Conservation (phyloP, 2,113 vertebrate genomes). For the Grantiella picta region DNA sequence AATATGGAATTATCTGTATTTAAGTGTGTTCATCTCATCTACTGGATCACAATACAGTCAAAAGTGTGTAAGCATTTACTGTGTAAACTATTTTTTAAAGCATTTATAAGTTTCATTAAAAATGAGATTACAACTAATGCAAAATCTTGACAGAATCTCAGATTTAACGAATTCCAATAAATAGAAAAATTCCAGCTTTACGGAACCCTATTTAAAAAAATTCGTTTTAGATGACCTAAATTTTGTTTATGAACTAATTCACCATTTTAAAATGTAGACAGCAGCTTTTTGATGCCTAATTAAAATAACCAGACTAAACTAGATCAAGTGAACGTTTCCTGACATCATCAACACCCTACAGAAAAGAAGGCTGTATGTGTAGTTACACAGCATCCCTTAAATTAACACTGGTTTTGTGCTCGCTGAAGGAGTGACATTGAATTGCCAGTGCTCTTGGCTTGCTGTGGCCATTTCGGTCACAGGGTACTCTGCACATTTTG, state of each 20-base stretch:
- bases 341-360: neutral
- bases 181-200: neutral
- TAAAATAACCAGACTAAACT: neutral
- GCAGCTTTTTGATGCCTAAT: neutral
- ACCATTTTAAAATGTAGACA: neutral
- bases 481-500: neutral
- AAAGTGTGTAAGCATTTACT: neutral
- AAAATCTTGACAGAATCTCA: neutral
- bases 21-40: neutral
- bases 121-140: neutral
- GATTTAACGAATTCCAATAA: neutral
- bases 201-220: neutral
- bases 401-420: neutral
- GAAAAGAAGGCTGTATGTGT: neutral
- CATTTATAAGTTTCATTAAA: neutral
- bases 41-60: neutral
- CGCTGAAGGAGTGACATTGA: neutral
- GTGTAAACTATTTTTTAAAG: neutral
- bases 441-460: neutral
- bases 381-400: neutral
- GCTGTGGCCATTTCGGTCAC: rapidly evolving
- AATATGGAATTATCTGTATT: neutral
- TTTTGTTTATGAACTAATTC: neutral
- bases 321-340: neutral
- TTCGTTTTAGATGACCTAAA: neutral